Base-by-base conservation (phyloP, 2,113 vertebrate genomes). In the Xenopus borealis region DNA sequence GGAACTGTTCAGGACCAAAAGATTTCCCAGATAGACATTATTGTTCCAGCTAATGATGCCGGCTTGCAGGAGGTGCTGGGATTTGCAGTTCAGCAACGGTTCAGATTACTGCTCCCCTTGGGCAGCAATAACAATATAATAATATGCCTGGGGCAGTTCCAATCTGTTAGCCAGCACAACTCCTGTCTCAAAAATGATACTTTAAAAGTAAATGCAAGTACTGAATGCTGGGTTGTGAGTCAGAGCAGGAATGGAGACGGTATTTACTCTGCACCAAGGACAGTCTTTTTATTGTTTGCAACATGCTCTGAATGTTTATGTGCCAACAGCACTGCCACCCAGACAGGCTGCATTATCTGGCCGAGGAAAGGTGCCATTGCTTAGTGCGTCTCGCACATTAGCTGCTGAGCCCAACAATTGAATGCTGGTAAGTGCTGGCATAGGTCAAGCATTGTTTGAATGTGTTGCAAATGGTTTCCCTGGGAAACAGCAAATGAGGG, bases 391-490 rank as follows among this genome's bases (percentile, higher is more conserved):
- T 79, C 69, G 1, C 80, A 46, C 79, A 78, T 81, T 73, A 80
- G 81, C 77, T 11, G 77, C 79, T 7, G 17, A 4, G 23, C 76
- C 82, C 72, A 78, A 82, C 72, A 79, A 79, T 19, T 59, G 82
- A 79, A 78, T 53, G 83, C 79, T 66, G 78, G 75, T 59, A 79
- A 82, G 72, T 76, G 80, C 72, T 81, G 81, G 79, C 78, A 62
- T 82, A 81, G 85, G 86, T 89, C 88, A 89, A 85, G 86, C 72
- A 59, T 80, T 81, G 79, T 85, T 86, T 86, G 83, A 83, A 79
- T 50, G 66, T 80, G 79, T 83, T 84, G 85, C 82, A 81, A 79
- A 80, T 86, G 85, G 85, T 85, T 88, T 92, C 90, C 86, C 84
- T 78, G 87, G 87, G 88, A 89, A 85, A 89, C 80, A 72, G 85